phyloP scores from a whole-genome alignment of 1,140 invertebrate genomes.

The Halesus radiatus region DNA sequence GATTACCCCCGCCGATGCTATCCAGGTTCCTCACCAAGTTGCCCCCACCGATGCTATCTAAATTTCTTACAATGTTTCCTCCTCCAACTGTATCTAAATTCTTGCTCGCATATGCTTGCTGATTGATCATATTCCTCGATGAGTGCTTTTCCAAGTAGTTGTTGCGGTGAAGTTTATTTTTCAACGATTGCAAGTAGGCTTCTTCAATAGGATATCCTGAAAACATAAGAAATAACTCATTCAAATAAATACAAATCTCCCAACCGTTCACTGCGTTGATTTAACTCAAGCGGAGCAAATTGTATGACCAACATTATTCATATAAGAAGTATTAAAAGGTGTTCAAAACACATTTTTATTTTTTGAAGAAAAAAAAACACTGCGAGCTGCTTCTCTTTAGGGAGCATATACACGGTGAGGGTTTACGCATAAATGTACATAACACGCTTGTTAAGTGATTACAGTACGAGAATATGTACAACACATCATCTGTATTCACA shows the following conservation, averaged over 20 bases:
- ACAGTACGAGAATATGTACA: too few relatives aligned
- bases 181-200: background rate
- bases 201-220: constrained; percentile 21
- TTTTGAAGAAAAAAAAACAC: too few relatives aligned
- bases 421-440: too few relatives aligned
- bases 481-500: too few relatives aligned
- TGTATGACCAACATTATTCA: too few relatives aligned
- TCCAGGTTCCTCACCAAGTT: constrained; percentile 62
- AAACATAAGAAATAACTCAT: background rate
- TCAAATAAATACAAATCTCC: background rate
- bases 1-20: constrained; percentile 63
- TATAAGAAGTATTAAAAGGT: too few relatives aligned
- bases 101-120: constrained; percentile 59
- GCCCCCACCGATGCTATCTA: constrained; percentile 62
- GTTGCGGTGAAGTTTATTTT: background rate
- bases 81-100: constrained; percentile 66
- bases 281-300: background rate
- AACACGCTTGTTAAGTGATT: too few relatives aligned
- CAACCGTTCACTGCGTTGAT: background rate
- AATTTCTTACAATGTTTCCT: constrained; percentile 62
- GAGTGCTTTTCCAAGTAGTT: background rate
- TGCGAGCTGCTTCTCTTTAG: too few relatives aligned
- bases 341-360: too few relatives aligned
- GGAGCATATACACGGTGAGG: too few relatives aligned
- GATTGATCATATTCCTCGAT: constrained; percentile 48